Conservation (phyloP, 2,888 invertebrate species). For the Chalcosyrphus nemorum region DNA sequence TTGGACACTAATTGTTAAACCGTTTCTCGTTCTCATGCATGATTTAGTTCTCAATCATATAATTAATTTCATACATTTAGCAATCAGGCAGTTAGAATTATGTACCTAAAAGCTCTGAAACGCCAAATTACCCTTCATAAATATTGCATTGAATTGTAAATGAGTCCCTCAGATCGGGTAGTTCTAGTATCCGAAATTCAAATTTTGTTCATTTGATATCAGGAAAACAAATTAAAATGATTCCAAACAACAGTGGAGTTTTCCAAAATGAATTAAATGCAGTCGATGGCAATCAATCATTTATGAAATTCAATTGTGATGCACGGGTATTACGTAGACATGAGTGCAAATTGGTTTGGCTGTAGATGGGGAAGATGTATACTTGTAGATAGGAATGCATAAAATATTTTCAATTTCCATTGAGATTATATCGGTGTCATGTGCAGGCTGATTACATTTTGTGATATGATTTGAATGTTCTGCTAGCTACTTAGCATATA, state of each 20-base stretch:
- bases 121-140: slow-evolving; percentile 7
- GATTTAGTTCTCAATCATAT: slow-evolving; percentile 19
- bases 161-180: background rate
- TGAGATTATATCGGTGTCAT: background rate
- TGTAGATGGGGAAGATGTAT: background rate
- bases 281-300: slow-evolving; percentile 61
- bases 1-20: background rate
- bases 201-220: background rate
- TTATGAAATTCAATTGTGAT: slow-evolving; percentile 42
- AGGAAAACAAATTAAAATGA: slow-evolving; percentile 26
- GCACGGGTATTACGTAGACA: background rate
- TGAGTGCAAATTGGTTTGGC: slow-evolving; percentile 2
- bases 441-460: background rate
- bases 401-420: slow-evolving; percentile 20
- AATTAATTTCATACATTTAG: slow-evolving; percentile 36
- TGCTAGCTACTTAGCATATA: too few relatives aligned
- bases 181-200: slow-evolving; percentile 17
- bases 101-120: slow-evolving; percentile 5
- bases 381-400: background rate
- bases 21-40: slow-evolving; percentile 8
- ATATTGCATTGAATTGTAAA: slow-evolving; percentile 39
- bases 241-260: slow-evolving; percentile 33
- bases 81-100: slow-evolving; percentile 22
- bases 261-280: slow-evolving; percentile 37
- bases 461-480: background rate